Evolutionary conservation across 2,888 invertebrate genomes (phyloP), one percentile per base, ranked within the genome.

Genomic region (Amiota mariae): DNA sequence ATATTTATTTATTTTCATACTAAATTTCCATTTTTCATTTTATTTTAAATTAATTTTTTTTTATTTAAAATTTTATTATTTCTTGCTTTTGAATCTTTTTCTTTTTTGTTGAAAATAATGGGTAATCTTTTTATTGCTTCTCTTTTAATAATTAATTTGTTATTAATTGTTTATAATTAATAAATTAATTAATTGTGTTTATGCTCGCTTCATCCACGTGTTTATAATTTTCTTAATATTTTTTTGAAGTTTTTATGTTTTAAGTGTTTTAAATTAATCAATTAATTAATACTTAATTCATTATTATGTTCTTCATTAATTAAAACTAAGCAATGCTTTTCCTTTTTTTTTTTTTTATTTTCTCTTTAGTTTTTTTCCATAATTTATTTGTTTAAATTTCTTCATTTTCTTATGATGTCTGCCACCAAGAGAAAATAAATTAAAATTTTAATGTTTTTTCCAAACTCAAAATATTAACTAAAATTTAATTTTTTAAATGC

Each of bases 121-220:
- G 3, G 24, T 2, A 24, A 54, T 73, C 73, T 72, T 49, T 73
- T 80, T 76, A 78, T 85, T 78, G 75, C 13, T 73, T 68, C 61
- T 75, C 72, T 73, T 47, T 64, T 36, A 6, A 36, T 20, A 10
- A 56, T 72, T 71, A 64, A 66, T 67, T 68, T 46, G 70, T 72
- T 64, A 70, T 67, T 59, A 63, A 64, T 70, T 70, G 56, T 12
- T 72, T 57, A 63, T 72, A 67, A 72, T 68, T 75, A 70, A 49
- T 61, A 71, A 67, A 56, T 18, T 59, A 46, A 72, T 71, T n/a
- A 48, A 36, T 36, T 6, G 24, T 24, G 24, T 49, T 71, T 61
- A 59, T 61, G 71, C 59, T 71, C 59, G 61, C 61, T 46, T 59
- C 48, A 36, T 36, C 36, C 36, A 36, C 49, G 46, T 72, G n/a